Conservation (phyloP, 2,113 vertebrate species). For the Tricholaema leucomelas region DNA sequence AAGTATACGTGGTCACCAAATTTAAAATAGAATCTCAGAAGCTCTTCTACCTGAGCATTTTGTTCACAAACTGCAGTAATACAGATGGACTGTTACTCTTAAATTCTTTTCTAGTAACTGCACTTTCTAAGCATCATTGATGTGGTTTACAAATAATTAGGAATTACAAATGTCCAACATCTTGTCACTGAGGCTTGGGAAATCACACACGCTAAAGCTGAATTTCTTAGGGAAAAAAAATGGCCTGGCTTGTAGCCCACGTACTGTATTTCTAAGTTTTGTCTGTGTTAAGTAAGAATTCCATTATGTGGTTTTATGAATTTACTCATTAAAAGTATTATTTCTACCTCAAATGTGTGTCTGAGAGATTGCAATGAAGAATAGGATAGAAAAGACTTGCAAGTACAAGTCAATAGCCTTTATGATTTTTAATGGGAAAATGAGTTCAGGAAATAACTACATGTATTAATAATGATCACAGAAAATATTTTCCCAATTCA, state of each 20-base stretch:
- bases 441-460: neutral
- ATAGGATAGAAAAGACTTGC: neutral
- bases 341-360: slow-evolving; percentile 51
- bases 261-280: slow-evolving; percentile 13
- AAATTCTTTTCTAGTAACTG: neutral
- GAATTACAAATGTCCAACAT: neutral
- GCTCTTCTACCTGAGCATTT: neutral
- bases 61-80: neutral
- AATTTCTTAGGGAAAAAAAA: neutral
- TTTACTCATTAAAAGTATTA: slow-evolving; percentile 38
- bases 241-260: neutral
- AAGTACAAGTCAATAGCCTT: neutral
- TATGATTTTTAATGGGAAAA: neutral
- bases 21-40: neutral
- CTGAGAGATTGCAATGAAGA: slow-evolving; percentile 6
- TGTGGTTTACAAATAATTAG: neutral
- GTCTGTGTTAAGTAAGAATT: slow-evolving; percentile 5
- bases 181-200: neutral
- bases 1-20: neutral
- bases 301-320: slow-evolving; percentile 1
- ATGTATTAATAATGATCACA: neutral
- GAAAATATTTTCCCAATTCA: neutral
- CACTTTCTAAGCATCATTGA: neutral
- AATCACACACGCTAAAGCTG: neutral
- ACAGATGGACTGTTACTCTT: neutral